phyloP scores from a whole-genome alignment of 2,113 vertebrate genomes.

The Pygathrix nemaeus region DNA sequence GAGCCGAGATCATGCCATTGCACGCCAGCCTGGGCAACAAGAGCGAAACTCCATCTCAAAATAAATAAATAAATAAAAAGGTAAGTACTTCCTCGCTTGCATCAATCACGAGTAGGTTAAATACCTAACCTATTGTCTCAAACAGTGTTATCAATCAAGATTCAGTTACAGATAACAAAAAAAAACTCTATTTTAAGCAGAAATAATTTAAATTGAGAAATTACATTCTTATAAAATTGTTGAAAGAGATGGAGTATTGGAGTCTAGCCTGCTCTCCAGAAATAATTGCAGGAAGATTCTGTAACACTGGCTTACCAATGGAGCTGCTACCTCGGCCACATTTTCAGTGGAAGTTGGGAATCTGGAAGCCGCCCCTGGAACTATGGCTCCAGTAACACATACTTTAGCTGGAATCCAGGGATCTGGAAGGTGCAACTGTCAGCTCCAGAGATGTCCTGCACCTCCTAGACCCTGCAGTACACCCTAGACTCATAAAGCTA shows the following conservation, averaged over 20 bases:
- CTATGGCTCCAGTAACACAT: not conserved
- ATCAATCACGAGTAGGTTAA: not conserved
- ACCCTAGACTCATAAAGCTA: not conserved
- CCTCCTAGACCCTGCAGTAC: too few relatives aligned
- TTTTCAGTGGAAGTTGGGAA: not conserved
- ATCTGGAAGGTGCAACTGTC: not conserved
- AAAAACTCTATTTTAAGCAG: not conserved
- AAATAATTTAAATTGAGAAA: slow-evolving; percentile 19
- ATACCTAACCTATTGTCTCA: not conserved
- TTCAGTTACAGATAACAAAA: slow-evolving; percentile 5
- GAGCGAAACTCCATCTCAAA: too few relatives aligned
- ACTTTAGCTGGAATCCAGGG: not conserved
- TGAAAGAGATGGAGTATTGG: not conserved
- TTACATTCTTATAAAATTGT: not conserved
- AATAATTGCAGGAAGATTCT: slow-evolving; percentile 22
- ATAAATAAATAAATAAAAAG: not conserved
- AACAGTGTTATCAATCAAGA: not conserved
- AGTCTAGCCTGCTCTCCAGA: not conserved
- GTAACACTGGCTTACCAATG: not conserved
- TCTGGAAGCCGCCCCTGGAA: not conserved
- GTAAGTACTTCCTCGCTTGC: not conserved
- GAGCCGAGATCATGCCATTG: too few relatives aligned
- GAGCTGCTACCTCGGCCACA: not conserved
- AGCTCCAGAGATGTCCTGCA: not conserved
- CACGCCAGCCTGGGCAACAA: too few relatives aligned